Base-by-base conservation (phyloP, 1,140 invertebrate species). In the Olivierus martensii region DNA sequence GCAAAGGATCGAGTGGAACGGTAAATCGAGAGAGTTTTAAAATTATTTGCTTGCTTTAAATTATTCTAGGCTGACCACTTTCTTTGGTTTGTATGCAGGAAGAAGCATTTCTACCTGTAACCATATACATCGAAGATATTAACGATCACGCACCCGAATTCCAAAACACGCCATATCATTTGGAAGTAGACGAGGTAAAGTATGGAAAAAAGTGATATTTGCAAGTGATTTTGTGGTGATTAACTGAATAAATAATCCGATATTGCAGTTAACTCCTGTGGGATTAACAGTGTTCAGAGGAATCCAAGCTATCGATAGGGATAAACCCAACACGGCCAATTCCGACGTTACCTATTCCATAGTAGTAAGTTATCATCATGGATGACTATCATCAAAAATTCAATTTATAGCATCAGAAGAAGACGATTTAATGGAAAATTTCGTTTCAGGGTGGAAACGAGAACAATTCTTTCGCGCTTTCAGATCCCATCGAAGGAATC, bases 281-380 rank as follows among this genome's bases (percentile, higher is more conserved):
- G 88, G 86, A 18, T 67, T 83, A 51, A 87, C 82, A 21, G 77
- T 91, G 59, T 88, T 87, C 63, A 77, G 80, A 53, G 81, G 82
- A 19, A 86, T 90, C 43, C 75, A 77, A 38, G 86, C 85, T 0
- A 72, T 79, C 6, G 87, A 91, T 66, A 73, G 79, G 1, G 85
- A 88, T 65, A 87, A 87, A 65, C 84, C 84, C 0, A 87, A 87
- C 61, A 91, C 86, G 0, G 84, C 85, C 0, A 91, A 91, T 68
- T 89, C 86, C 0, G 85, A 89, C 57, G 76, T 91, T 7, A 82
- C 86, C 57, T 88, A 87, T 67, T 79, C 79, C 51, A 83, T 90
- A 62, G 76, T 79, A 3, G 78, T 77, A 61, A 61, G 62, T 60
- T 3, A 1, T 15, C 18, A n/a, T 22, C 17, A 46, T 42, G 11